Conservation (phyloP, 2,113 vertebrate genomes). For the Lampris megalopsis region DNA sequence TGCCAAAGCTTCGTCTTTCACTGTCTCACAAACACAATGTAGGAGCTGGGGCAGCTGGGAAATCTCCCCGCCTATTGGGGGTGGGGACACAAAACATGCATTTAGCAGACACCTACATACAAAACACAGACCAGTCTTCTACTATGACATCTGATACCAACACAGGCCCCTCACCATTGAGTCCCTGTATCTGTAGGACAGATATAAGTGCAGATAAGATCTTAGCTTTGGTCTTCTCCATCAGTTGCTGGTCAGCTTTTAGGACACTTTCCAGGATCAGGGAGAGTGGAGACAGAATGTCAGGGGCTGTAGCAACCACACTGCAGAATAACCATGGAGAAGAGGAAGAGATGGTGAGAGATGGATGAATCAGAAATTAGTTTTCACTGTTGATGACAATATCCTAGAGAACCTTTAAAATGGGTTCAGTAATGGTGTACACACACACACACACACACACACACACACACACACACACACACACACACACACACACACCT, state of each 20-base stretch:
- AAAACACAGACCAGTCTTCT: not conserved
- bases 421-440: too few species aligned
- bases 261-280: constrained; percentile 93
- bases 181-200: constrained; percentile 92
- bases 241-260: constrained; percentile 91
- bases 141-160: too few species aligned
- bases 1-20: constrained; percentile 90
- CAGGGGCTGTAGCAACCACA: constrained; percentile 88
- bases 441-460: not conserved
- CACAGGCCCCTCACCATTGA: constrained; percentile 83
- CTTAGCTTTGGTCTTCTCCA: constrained; percentile 96
- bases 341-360: not conserved
- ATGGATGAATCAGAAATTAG: too few species aligned
- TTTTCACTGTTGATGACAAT: not conserved
- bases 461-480: constrained; percentile 7
- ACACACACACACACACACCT: constrained; percentile 78
- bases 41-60: constrained; percentile 95
- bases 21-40: constrained; percentile 91
- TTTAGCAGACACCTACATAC: not conserved
- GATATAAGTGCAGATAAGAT: constrained; percentile 94
- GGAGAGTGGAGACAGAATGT: constrained; percentile 89
- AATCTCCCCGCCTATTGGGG: constrained; percentile 87
- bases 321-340: constrained; percentile 67
- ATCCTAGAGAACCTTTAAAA: not conserved
- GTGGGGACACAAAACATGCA: not conserved